These are phyloP conservation scores for Tribolium madens DNA, from an alignment of 1,140 invertebrate species.

Conservation along the genomic window DNA sequence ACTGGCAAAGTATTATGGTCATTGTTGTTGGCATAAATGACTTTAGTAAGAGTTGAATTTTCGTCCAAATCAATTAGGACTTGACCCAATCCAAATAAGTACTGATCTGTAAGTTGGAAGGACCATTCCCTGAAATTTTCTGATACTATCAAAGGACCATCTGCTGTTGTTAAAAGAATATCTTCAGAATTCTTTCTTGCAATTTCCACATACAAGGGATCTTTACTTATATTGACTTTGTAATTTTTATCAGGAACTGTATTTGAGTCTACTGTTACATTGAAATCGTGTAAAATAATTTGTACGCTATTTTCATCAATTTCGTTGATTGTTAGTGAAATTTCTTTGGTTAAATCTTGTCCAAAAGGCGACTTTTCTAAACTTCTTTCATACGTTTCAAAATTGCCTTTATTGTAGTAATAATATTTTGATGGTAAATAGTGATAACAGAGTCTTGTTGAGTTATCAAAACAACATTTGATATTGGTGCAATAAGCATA, in stretches of 20 bases:
- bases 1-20: conserved; percentile 59
- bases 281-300: conserved; percentile 43
- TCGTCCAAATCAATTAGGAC: conserved; percentile 51
- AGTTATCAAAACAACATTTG: conserved; percentile 58
- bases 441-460: conserved; percentile 56
- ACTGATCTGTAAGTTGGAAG: conserved; percentile 59
- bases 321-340: conserved; percentile 35
- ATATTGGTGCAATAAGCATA: conserved; percentile 49
- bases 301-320: conserved; percentile 37
- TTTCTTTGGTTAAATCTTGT: not conserved
- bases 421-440: conserved; percentile 59
- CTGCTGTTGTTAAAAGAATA: conserved; percentile 62
- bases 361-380: conserved; percentile 30
- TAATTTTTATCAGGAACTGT: conserved; percentile 34
- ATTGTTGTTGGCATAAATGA: conserved; percentile 60
- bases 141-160: conserved; percentile 65
- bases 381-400: not conserved
- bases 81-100: conserved; percentile 61
- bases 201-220: conserved; percentile 48
- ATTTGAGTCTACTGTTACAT: not conserved
- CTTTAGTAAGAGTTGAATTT: conserved; percentile 55
- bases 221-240: conserved; percentile 13
- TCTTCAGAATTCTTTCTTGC: conserved; percentile 45
- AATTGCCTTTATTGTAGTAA: conserved; percentile 7
- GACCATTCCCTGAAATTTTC: conserved; percentile 66